Evolutionary conservation across 2,797 vertebrate genomes (phyloP).

Genomic region (Lutra lutra): DNA sequence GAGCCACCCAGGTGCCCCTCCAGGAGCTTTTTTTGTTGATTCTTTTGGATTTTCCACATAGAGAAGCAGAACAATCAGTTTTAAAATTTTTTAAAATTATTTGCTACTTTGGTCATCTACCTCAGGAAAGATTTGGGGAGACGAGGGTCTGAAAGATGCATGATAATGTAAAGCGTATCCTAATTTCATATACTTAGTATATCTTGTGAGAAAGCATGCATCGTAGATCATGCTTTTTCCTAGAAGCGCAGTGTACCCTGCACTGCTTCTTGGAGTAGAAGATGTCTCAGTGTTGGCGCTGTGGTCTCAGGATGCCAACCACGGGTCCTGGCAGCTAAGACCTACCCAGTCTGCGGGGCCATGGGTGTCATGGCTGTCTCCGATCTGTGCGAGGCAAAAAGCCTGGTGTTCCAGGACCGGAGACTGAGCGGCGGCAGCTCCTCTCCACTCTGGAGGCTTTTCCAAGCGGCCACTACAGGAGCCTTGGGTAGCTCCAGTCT

Average conservation of each 20-base stretch:
- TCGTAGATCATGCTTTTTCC: background rate
- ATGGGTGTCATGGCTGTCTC: background rate
- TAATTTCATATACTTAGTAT: background rate
- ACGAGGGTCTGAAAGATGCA: background rate
- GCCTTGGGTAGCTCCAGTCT: background rate
- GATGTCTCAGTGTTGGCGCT: background rate
- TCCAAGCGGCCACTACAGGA: background rate
- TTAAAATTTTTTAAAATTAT: background rate
- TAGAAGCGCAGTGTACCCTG: background rate
- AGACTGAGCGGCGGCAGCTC: background rate
- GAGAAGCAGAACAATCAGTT: background rate
- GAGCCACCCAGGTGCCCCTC: no score
- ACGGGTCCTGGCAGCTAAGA: background rate
- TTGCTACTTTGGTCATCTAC: background rate
- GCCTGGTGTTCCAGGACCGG: background rate
- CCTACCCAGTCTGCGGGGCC: background rate
- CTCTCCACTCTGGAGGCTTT: background rate
- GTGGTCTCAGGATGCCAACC: background rate
- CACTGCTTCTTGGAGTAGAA: background rate
- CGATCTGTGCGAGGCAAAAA: background rate
- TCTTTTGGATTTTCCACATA: conserved; percentile 42
- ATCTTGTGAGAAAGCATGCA: background rate
- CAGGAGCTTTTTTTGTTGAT: background rate
- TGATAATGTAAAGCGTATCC: background rate
- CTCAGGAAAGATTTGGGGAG: background rate